phyloP scores from a whole-genome alignment of 2,113 vertebrate genomes.

The Petrocephalus microphthalmus region DNA sequence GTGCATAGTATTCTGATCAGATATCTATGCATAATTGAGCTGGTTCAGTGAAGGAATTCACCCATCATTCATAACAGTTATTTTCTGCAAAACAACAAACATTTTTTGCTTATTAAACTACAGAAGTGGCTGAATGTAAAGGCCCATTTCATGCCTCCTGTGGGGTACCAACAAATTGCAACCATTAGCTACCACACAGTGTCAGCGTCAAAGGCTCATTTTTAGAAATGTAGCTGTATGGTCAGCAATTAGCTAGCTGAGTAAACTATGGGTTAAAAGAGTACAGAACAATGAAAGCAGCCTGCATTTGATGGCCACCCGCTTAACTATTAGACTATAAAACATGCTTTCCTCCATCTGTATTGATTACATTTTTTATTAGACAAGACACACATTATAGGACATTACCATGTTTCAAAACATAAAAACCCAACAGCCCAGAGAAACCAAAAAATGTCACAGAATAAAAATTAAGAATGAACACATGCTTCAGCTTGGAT shows the following conservation, averaged over 20 bases:
- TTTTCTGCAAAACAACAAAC: not conserved
- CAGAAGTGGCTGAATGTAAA: not conserved
- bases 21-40: not conserved
- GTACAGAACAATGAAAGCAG: not conserved
- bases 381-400: not conserved
- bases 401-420: not conserved
- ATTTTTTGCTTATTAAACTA: not conserved
- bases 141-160: not conserved
- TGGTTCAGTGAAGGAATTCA: not conserved
- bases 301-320: not conserved
- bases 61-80: not conserved
- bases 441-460: not conserved
- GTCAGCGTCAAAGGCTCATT: not conserved
- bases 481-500: not conserved
- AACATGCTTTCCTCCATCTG: not conserved
- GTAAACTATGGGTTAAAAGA: not conserved
- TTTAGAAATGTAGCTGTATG: not conserved
- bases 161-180: not conserved
- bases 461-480: not conserved
- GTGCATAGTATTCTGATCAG: not conserved
- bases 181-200: not conserved
- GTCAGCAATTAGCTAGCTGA: not conserved
- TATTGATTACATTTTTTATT: not conserved
- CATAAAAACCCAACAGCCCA: not conserved
- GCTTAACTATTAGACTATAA: not conserved